Conservation (phyloP, 2,888 invertebrate species). For the Diplolepis rosae region DNA sequence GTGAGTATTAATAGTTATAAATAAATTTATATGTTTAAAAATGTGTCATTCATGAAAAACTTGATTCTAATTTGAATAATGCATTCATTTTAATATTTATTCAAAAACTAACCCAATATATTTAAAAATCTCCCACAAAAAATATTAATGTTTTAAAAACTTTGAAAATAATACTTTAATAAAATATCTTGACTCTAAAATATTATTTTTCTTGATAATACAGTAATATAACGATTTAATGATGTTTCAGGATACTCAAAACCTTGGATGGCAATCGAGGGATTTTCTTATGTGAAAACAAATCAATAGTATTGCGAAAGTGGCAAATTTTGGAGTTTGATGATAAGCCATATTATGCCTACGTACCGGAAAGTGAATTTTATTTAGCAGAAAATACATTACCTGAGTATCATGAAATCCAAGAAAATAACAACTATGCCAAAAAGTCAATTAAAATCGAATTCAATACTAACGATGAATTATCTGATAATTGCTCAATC, state of each 20-base stretch:
- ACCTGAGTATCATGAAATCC: constrained; percentile 47
- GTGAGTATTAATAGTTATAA: constrained; percentile 25
- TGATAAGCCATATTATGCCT: constrained; percentile 71
- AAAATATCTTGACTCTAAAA: background rate
- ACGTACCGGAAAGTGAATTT: constrained; percentile 66
- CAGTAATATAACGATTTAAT: constrained; percentile 34
- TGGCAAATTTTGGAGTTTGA: constrained; percentile 72
- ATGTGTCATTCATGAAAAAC: background rate
- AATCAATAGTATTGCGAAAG: constrained; percentile 69
- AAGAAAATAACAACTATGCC: background rate
- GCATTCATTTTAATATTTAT: background rate
- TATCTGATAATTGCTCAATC: constrained; percentile 30
- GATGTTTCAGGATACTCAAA: constrained; percentile 66
- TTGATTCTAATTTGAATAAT: background rate
- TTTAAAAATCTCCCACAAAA: no score
- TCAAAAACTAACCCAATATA: background rate
- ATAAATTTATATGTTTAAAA: constrained; percentile 22
- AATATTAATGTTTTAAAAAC: background rate
- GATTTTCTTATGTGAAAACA: constrained; percentile 67
- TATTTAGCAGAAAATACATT: constrained; percentile 59
- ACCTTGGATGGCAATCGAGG: constrained; percentile 58
- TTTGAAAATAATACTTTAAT: background rate
- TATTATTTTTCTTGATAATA: background rate
- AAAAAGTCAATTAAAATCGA: background rate
- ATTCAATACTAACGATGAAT: background rate